A percentile compares a stretch with the other conserved stretches of the same genome.
Conservation (phyloP, 2,888 invertebrate species). For the Halictus quadricinctus region DNA sequence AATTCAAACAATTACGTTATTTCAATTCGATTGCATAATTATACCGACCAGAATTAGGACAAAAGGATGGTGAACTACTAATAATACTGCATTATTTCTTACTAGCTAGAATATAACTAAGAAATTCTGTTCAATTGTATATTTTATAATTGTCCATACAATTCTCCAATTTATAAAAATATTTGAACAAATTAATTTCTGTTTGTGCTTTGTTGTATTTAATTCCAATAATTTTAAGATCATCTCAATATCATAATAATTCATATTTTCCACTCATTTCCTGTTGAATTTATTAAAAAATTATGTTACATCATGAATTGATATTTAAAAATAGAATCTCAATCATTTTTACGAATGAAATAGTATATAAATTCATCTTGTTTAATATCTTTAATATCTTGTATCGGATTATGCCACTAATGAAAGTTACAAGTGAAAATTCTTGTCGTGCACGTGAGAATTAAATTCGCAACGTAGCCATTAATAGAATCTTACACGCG, state of each 20-base stretch:
- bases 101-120: background rate
- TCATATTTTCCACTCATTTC: background rate
- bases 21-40: background rate
- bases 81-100: background rate
- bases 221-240: background rate
- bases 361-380: background rate
- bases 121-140: background rate
- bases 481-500: conserved; percentile 23
- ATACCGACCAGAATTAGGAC: too few species aligned
- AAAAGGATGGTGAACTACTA: background rate
- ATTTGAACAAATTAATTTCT: too few species aligned
- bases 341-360: background rate
- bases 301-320: background rate
- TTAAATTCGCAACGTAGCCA: background rate
- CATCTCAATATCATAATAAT: background rate
- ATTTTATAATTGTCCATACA: background rate
- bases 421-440: background rate
- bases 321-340: background rate
- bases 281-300: background rate
- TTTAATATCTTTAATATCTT: background rate
- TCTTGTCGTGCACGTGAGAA: background rate
- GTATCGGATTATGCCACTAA: background rate
- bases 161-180: too few species aligned
- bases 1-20: background rate
- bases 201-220: background rate